Evolutionary conservation across 2,797 vertebrate genomes (phyloP).

Genomic region (Lepus townsendii): DNA sequence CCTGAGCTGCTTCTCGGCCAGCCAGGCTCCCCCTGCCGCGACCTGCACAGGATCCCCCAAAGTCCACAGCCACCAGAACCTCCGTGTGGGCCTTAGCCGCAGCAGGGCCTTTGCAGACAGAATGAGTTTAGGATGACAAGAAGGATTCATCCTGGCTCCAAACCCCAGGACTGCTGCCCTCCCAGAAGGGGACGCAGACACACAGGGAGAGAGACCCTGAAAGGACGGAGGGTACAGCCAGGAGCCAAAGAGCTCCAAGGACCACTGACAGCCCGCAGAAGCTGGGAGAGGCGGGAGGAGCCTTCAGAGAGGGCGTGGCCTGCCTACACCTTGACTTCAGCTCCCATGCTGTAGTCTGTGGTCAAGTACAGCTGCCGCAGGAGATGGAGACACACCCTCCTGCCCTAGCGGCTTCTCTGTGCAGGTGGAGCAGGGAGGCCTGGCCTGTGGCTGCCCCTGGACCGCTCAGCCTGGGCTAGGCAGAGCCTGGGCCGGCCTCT

Average conservation of each 20-base stretch:
- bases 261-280: neutral
- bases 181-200: neutral
- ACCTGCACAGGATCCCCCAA: neutral
- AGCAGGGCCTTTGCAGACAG: neutral
- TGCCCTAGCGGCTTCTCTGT: neutral
- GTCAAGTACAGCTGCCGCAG: neutral
- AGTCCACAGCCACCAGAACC: neutral
- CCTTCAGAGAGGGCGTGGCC: fast-evolving
- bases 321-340: neutral
- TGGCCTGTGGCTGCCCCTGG: fast-evolving
- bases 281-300: neutral
- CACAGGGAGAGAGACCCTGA: neutral
- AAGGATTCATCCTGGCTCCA: neutral
- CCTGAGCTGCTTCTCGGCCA: neutral
- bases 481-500: neutral
- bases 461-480: fast-evolving
- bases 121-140: neutral
- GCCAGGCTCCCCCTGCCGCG: fast-evolving
- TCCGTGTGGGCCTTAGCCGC: constrained; percentile 42
- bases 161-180: neutral
- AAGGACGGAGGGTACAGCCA: neutral
- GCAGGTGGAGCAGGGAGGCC: too few species aligned
- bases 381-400: neutral
- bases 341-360: neutral
- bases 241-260: neutral